These are phyloP conservation scores for Ganaspis brasiliensis DNA, from an alignment of 2,888 invertebrate genomes.

Conservation along the genomic window DNA sequence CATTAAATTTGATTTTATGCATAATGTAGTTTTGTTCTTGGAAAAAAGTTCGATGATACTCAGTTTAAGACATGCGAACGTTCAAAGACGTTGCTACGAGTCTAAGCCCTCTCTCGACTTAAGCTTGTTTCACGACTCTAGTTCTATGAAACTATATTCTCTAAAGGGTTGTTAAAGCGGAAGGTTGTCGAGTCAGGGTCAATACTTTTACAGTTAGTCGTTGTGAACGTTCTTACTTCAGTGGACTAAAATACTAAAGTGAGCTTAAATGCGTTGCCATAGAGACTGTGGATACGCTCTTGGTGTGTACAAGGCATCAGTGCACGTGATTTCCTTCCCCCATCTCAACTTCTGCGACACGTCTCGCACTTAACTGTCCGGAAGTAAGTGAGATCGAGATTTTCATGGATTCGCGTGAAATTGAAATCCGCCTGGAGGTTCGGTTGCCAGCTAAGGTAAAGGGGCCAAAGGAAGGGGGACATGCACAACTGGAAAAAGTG, in stretches of 20 bases:
- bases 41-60: neutral
- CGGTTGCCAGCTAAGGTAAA: constrained; percentile 1
- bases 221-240: constrained; percentile 53
- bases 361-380: constrained; percentile 63
- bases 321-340: constrained; percentile 47
- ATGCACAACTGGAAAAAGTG: constrained; percentile 27
- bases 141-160: constrained; percentile 38
- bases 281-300: constrained; percentile 63
- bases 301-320: constrained; percentile 49
- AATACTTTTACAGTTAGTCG: constrained; percentile 55
- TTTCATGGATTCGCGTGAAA: constrained; percentile 61
- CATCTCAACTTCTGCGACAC: constrained; percentile 52
- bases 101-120: constrained; percentile 35
- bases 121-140: constrained; percentile 48
- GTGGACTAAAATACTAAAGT: constrained; percentile 70
- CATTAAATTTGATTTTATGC: too few relatives aligned
- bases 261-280: constrained; percentile 73
- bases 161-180: constrained; percentile 54
- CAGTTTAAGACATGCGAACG: constrained; percentile 9
- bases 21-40: too few relatives aligned
- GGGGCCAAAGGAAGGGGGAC: neutral
- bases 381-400: constrained; percentile 66
- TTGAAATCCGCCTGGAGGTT: constrained; percentile 53
- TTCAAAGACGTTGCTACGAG: constrained; percentile 34
- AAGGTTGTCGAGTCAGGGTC: constrained; percentile 46